These are phyloP conservation scores for Amphiprion ocellaris DNA, from an alignment of 2,113 vertebrate species.

Conservation along the genomic window DNA sequence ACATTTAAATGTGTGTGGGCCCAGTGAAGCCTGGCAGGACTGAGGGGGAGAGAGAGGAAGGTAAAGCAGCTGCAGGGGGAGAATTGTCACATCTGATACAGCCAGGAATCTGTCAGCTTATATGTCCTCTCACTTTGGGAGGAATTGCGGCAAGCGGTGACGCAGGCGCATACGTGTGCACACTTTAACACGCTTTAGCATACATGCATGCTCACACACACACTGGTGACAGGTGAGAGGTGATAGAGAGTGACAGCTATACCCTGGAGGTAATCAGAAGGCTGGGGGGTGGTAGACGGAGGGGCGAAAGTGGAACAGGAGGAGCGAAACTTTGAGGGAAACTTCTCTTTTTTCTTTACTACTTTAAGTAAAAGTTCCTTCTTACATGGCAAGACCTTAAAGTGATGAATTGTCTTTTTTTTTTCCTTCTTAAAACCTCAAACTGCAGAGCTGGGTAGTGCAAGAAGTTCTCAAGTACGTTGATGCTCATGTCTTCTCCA, in stretches of 20 bases:
- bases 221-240: conserved; percentile 47
- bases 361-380: conserved; percentile 5
- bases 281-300: conserved; percentile 3
- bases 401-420: not conserved
- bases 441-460: too few relatives aligned
- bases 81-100: conserved; percentile 64
- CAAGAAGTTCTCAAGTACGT: too few relatives aligned
- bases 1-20: conserved; percentile 48
- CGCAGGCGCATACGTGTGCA: not conserved
- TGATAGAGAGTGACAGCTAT: conserved; percentile 48
- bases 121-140: conserved; percentile 44
- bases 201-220: conserved; percentile 10
- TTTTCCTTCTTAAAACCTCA: not conserved
- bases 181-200: conserved; percentile 19
- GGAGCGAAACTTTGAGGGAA: conserved; percentile 39
- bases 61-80: conserved; percentile 42
- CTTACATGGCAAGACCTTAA: conserved; percentile 4
- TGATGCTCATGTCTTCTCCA: too few relatives aligned
- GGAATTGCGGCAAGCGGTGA: conserved; percentile 12
- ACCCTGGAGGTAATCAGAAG: conserved; percentile 36
- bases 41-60: conserved; percentile 41
- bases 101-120: conserved; percentile 42
- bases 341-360: not conserved
- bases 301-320: conserved; percentile 10
- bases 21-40: conserved; percentile 3